These are phyloP conservation scores for Hydropotes inermis DNA, from an alignment of 2,113 vertebrate species.

Conservation along the genomic window DNA sequence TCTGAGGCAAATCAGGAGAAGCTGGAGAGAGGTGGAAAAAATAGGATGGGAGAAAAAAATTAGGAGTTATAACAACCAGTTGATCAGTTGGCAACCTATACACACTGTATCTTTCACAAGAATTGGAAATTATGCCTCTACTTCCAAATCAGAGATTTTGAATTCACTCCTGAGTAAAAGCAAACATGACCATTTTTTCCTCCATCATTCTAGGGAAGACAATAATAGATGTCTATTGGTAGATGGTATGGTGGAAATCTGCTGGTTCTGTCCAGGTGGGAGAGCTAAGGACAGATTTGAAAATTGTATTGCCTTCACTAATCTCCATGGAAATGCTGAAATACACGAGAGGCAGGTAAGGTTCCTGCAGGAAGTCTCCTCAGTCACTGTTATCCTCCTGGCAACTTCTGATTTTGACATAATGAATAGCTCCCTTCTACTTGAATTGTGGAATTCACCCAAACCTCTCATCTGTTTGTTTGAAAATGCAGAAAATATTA, in stretches of 20 bases:
- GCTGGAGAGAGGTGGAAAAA: constrained; percentile 61
- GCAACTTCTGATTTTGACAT: constrained; percentile 29
- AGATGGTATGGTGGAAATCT: constrained; percentile 83
- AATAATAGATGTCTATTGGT: constrained; percentile 76
- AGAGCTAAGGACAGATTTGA: constrained; percentile 76
- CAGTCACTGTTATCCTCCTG: constrained; percentile 76
- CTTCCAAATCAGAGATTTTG: constrained; percentile 85
- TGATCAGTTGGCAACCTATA: constrained; percentile 73
- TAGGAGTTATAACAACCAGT: constrained; percentile 68
- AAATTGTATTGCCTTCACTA: constrained; percentile 80
- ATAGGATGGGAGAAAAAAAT: background rate
- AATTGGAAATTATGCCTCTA: constrained; percentile 75
- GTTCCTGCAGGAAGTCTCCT: constrained; percentile 77
- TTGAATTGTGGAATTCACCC: constrained; percentile 36
- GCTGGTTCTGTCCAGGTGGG: constrained; percentile 84
- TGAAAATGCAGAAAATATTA: constrained; percentile 52
- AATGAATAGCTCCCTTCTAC: constrained; percentile 50
- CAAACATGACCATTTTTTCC: constrained; percentile 80
- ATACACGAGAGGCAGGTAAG: constrained; percentile 55
- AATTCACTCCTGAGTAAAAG: constrained; percentile 79
- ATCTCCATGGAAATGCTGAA: constrained; percentile 81
- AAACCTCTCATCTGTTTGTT: constrained; percentile 79
- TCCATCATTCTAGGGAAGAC: constrained; percentile 78
- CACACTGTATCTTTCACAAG: constrained; percentile 82
- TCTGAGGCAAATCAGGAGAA: constrained; percentile 79